Evolutionary conservation across 53 echinoderm and acorn worm genomes (phyloP).

Genomic region (Paracentrotus lividus): DNA sequence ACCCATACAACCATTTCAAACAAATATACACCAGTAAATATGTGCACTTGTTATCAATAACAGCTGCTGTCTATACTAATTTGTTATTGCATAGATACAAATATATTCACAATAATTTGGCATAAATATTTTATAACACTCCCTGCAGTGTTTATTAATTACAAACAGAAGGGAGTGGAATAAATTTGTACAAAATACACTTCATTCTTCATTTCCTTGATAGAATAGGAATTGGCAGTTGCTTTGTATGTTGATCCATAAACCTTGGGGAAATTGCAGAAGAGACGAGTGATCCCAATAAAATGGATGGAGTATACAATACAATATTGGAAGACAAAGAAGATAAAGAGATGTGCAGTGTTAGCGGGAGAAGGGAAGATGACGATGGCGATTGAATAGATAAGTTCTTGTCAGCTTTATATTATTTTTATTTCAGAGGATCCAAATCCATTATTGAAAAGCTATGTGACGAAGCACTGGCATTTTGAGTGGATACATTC

Average conservation of each 20-base stretch:
- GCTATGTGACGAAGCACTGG: slow-evolving; percentile 8
- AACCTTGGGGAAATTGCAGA: slow-evolving; percentile 1
- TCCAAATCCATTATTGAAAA: slow-evolving; percentile 62
- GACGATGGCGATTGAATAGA: neutral
- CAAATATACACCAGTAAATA: neutral
- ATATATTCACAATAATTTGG: too few species aligned
- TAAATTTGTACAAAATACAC: too few species aligned
- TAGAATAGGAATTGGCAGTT: neutral
- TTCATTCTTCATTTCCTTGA: neutral
- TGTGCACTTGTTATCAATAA: neutral
- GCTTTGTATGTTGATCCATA: neutral
- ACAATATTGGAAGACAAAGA: neutral
- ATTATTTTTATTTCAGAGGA: slow-evolving; percentile 57
- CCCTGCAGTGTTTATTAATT: neutral
- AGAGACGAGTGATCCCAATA: neutral
- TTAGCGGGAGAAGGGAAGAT: neutral
- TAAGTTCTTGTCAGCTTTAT: neutral
- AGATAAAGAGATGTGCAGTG: neutral
- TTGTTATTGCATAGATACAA: neutral
- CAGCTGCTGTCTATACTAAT: neutral
- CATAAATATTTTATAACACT: neutral
- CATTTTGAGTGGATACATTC: slow-evolving; percentile 27
- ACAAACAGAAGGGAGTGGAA: too few species aligned
- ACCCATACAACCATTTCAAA: neutral
- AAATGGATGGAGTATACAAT: neutral